Conservation (phyloP, 2,888 invertebrate species). For the Helobdella robusta region DNA sequence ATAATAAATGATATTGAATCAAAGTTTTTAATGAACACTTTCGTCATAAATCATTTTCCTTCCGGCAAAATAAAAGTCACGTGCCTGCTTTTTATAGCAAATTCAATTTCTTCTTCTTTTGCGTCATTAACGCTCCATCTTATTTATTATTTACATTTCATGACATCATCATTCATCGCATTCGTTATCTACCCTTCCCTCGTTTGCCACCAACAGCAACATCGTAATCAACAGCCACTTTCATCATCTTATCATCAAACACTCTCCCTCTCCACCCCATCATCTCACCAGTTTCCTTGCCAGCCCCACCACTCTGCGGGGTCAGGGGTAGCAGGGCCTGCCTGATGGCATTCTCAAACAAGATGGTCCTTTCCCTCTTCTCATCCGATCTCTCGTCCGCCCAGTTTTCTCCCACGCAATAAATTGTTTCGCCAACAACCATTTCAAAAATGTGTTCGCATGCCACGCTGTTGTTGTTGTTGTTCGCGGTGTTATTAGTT, state of each 20-base stretch:
- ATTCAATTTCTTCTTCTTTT: too few species aligned
- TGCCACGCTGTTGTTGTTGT: background rate
- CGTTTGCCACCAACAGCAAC: background rate
- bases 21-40: too few species aligned
- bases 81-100: too few species aligned
- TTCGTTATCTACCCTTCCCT: background rate
- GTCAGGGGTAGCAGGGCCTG: constrained; percentile 76
- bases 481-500: background rate
- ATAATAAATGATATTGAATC: too few species aligned
- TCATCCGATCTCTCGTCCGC: constrained; percentile 50
- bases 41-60: too few species aligned
- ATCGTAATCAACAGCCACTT: background rate
- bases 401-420: constrained; percentile 78
- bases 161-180: background rate
- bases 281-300: constrained; percentile 5
- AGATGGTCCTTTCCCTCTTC: constrained; percentile 70
- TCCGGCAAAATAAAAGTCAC: too few species aligned
- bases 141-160: background rate
- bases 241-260: too few species aligned
- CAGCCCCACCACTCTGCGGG: constrained; percentile 17
- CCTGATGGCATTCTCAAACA: constrained; percentile 86
- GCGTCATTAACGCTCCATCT: background rate
- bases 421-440: constrained; percentile 70
- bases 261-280: background rate
- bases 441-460: constrained; percentile 75